Percentiles rank a stretch among this genome's conserved stretches.
These are phyloP conservation scores for Romanomermis culicivorax DNA, from an alignment of 2,888 invertebrate genomes.

Conservation along the genomic window DNA sequence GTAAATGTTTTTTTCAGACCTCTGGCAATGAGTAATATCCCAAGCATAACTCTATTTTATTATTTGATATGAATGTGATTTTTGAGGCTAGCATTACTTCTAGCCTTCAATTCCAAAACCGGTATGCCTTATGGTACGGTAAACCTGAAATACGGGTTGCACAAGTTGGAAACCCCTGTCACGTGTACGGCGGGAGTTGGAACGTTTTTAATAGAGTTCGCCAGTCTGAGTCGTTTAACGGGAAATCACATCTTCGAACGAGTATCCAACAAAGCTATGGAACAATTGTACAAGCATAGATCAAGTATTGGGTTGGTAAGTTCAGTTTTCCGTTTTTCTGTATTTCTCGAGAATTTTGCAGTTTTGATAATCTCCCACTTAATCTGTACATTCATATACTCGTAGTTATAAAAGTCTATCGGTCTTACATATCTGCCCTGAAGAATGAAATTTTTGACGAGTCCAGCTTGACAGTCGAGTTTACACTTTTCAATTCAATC, in stretches of 20 bases:
- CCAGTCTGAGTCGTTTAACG: conserved; percentile 69
- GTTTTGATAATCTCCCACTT: too few species aligned
- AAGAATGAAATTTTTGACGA: too few species aligned
- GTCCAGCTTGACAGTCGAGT: conserved; percentile 6
- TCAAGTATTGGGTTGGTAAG: conserved; percentile 47
- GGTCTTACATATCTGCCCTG: too few species aligned
- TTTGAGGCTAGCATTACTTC: too few species aligned
- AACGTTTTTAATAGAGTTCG: conserved; percentile 88
- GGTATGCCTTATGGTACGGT: conserved; percentile 46
- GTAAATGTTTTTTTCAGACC: too few species aligned
- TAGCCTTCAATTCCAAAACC: conserved; percentile 8
- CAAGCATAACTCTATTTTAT: too few species aligned
- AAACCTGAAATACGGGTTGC: conserved; percentile 60
- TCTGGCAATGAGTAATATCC: too few species aligned
- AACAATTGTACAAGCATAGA: conserved; percentile 60
- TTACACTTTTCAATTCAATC: conserved; percentile 3
- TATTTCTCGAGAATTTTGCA: neutral
- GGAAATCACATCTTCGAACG: conserved; percentile 71
- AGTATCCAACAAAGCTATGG: conserved; percentile 62
- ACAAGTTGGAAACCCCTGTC: conserved; percentile 74
- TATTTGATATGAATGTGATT: too few species aligned
- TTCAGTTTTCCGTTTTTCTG: neutral
- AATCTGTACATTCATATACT: too few species aligned
- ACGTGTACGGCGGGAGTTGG: conserved; percentile 96
- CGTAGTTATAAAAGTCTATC: too few species aligned